Conservation (phyloP, 2,888 invertebrate genomes). For the Halictus ligatus region DNA sequence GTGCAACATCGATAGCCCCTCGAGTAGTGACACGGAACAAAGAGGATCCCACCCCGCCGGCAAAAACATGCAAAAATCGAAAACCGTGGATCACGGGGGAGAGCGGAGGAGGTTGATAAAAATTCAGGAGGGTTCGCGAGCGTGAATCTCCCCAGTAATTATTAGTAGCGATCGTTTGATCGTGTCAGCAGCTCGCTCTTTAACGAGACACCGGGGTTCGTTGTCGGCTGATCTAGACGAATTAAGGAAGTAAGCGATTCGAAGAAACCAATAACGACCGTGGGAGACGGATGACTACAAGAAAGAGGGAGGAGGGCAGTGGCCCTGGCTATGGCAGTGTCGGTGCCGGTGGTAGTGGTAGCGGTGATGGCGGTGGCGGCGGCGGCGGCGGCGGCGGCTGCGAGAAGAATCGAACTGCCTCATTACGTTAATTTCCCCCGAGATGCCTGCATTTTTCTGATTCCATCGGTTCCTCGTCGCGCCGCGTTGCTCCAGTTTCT, state of each 20-base stretch:
- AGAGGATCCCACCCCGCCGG: not conserved
- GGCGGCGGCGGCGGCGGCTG: conserved; percentile 10
- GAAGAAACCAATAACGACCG: conserved; percentile 70
- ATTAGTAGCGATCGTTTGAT: conserved; percentile 47
- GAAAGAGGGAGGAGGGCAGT: conserved; percentile 53
- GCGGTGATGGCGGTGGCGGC: not conserved
- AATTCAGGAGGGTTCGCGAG: conserved; percentile 4
- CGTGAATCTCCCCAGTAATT: conserved; percentile 11
- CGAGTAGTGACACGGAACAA: not conserved
- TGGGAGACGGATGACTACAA: conserved; percentile 48
- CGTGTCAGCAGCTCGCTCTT: conserved; percentile 42
- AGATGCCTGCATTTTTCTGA: conserved; percentile 81
- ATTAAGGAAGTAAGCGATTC: conserved; percentile 70
- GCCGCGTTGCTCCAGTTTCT: conserved; percentile 72
- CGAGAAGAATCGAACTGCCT: conserved; percentile 78
- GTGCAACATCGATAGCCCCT: not conserved
- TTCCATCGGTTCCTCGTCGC: conserved; percentile 72
- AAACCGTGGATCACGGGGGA: not conserved
- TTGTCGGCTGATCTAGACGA: conserved; percentile 62
- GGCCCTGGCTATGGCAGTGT: conserved; percentile 31
- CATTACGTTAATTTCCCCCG: conserved; percentile 82
- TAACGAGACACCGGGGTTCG: conserved; percentile 63
- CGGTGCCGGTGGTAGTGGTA: not conserved
- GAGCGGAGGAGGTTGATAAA: not conserved
- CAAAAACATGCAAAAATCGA: not conserved